Conservation (phyloP, 2,888 invertebrate species). For the Hyposoter didymator region DNA sequence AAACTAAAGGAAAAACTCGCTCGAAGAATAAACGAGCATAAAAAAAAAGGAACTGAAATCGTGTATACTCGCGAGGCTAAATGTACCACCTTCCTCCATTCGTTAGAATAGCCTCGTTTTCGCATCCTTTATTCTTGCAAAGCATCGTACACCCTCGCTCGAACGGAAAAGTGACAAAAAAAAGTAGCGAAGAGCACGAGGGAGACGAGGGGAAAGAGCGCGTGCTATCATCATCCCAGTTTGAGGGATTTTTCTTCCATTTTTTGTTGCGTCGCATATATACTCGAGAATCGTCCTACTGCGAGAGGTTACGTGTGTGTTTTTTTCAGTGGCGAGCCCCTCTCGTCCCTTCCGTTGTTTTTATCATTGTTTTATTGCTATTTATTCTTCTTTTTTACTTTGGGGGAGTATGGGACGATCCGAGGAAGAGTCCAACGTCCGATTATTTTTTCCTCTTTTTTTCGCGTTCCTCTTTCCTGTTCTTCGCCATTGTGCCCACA, state of each 20-base stretch:
- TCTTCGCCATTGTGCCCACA: slow-evolving; percentile 58
- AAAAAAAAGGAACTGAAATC: slow-evolving; percentile 23
- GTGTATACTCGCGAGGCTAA: slow-evolving; percentile 53
- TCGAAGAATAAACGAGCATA: slow-evolving; percentile 42
- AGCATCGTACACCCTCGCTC: slow-evolving; percentile 21
- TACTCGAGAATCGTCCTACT: slow-evolving; percentile 10
- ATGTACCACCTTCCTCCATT: slow-evolving; percentile 59
- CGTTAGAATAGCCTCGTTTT: slow-evolving; percentile 56
- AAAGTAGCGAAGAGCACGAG: slow-evolving; percentile 5
- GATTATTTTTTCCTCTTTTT: slow-evolving; percentile 17
- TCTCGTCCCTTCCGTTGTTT: slow-evolving; percentile 21
- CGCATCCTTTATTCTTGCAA: slow-evolving; percentile 28
- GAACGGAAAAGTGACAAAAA: slow-evolving; percentile 40
- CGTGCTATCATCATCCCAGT: slow-evolving; percentile 44
- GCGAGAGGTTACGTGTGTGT: slow-evolving; percentile 1
- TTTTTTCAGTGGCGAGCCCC: not conserved
- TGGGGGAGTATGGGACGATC: not conserved
- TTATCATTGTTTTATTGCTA: slow-evolving; percentile 58
- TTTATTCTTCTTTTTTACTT: slow-evolving; percentile 51
- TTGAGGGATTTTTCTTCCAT: slow-evolving; percentile 35
- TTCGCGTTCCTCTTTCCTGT: slow-evolving; percentile 27
- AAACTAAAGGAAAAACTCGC: slow-evolving; percentile 26
- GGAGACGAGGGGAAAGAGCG: not conserved
- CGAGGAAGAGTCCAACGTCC: slow-evolving; percentile 29
- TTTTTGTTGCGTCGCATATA: slow-evolving; percentile 38